A percentile compares a stretch with the other conserved stretches of the same genome.
Conservation (phyloP, 2,113 vertebrate genomes). For the Corvus hawaiiensis region DNA sequence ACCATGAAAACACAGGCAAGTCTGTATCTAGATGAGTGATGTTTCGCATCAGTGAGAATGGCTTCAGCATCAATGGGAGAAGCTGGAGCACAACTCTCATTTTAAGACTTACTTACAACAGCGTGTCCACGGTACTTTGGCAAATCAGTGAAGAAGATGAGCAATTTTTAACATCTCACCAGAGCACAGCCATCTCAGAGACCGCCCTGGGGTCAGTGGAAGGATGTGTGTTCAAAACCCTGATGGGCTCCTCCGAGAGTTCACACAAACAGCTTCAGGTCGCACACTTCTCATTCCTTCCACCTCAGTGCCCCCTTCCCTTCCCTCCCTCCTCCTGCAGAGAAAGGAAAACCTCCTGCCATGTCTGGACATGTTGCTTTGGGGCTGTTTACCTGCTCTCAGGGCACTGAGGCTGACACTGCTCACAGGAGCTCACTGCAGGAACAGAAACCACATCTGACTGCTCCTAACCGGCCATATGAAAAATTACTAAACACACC, state of each 20-base stretch:
- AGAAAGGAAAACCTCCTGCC: no score
- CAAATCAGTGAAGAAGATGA: neutral
- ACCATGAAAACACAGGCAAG: neutral
- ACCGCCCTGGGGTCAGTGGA: neutral
- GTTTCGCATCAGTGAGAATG: neutral
- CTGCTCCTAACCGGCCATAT: neutral
- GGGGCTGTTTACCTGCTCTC: neutral
- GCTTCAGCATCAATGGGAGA: neutral
- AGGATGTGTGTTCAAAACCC: neutral
- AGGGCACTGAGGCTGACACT: neutral
- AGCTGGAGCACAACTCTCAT: neutral
- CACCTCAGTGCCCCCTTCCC: no score
- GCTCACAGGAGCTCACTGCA: neutral
- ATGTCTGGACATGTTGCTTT: rapidly evolving
- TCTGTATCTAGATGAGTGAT: neutral
- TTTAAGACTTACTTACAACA: neutral
- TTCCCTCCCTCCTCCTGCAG: neutral
- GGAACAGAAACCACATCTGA: neutral
- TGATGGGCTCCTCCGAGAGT: rapidly evolving
- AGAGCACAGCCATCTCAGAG: neutral
- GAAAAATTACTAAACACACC: neutral
- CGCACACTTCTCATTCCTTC: neutral
- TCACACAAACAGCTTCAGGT: neutral
- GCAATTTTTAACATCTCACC: neutral
- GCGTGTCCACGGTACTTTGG: rapidly evolving